Evolutionary conservation across 2,797 vertebrate genomes (phyloP).

Genomic region (Bovichtus diacanthus): DNA sequence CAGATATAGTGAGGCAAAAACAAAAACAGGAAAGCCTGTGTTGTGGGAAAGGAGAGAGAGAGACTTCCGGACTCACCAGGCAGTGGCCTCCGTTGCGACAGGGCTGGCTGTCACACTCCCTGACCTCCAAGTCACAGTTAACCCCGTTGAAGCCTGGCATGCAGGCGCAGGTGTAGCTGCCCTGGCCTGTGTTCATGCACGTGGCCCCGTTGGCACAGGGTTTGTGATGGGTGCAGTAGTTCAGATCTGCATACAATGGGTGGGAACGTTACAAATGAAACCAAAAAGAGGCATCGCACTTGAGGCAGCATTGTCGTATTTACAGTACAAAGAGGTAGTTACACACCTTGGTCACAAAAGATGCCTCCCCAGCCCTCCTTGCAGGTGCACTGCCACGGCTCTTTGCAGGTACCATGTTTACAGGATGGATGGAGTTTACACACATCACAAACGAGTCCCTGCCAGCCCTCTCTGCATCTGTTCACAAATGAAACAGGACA

Average conservation of each 20-base stretch:
- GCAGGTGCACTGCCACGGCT: conserved; percentile 94
- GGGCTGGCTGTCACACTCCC: conserved; percentile 94
- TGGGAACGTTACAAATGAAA: background rate
- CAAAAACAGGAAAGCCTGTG: conserved; percentile 88
- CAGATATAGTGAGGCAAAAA: conserved; percentile 82
- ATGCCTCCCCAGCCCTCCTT: conserved; percentile 99
- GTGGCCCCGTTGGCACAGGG: conserved; percentile 96
- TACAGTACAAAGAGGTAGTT: background rate
- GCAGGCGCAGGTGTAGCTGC: conserved; percentile 96
- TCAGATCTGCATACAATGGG: conserved; percentile 88
- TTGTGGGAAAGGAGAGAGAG: conserved; percentile 85
- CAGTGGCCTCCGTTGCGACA: conserved; percentile 95
- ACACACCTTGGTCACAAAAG: conserved; percentile 92
- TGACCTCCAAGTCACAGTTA: conserved; percentile 94
- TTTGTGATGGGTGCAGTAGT: conserved; percentile 98
- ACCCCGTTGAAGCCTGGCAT: conserved; percentile 92
- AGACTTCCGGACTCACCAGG: conserved; percentile 89
- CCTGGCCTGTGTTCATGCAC: conserved; percentile 96
- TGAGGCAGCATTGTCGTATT: background rate
- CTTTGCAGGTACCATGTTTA: conserved; percentile 94
- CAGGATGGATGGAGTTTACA: conserved; percentile 95
- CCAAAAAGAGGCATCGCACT: background rate
- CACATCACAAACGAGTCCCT: conserved; percentile 93
- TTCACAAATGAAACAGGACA: conserved; percentile 53
- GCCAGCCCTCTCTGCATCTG: conserved; percentile 97